Evolutionary conservation across 2,888 invertebrate species (phyloP), one percentile per base, ranked within the genome.

Genomic region (Malacosoma neustria): DNA sequence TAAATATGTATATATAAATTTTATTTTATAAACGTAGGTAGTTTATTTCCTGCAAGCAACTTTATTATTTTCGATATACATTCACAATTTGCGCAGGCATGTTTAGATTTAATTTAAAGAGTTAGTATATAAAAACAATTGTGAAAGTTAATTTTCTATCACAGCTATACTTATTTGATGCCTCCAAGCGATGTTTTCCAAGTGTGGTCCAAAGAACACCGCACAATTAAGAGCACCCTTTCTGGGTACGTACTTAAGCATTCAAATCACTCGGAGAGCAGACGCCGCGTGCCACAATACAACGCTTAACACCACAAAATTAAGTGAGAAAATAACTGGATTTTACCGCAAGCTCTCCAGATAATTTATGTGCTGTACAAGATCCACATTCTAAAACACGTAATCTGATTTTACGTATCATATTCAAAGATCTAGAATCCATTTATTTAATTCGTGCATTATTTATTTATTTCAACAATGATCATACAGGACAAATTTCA

Each of bases 211-310:
- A 48, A 64, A 61, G 56, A 67, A 48, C 62, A 61, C 67, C 63
- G 58, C 71, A 72, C 79, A 79, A 77, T 79, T 74, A 77, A 69
- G 62, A 57, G 64, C 73, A 72, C 79, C 79, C 79, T 73, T 75
- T 61, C 72, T 54, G 54, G 50, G 58, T 43, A 58, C 68, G 62
- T 61, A 74, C 72, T 80, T 76, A n/a, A 74, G 77, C 72, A 82
- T 81, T 82, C 81, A 76, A 76, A 76, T 76, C 80, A 75, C 71
- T 56, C 51, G 54, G 53, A 58, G 55, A 66, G 61, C 71, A 67
- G 69, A 66, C 61, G 65, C 65, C 65, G 58, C 57, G 53, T 56
- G 61, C 71, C 71, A 70, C 73, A 77, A 70, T 71, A 72, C 74
- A 72, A 65, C 66, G 68, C 70, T 73, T 75, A 73, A 72, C 69